Conservation (phyloP, 2,113 vertebrate genomes). For the Macrotus californicus region DNA sequence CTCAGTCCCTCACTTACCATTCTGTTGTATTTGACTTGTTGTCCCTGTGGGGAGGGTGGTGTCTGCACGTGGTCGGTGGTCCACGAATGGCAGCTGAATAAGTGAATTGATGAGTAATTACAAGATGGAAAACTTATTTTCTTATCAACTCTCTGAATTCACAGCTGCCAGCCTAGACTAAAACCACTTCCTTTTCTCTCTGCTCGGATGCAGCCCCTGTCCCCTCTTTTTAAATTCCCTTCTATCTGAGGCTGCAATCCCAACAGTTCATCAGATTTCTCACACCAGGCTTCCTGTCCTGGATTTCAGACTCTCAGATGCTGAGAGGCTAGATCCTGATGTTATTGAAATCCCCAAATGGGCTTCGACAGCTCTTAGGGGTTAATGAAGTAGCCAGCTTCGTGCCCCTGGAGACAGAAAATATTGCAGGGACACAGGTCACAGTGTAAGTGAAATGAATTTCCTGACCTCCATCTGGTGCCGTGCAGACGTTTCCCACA, state of each 20-base stretch:
- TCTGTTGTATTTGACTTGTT: neutral
- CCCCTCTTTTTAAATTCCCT: neutral
- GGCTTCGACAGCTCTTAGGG: constrained; percentile 25
- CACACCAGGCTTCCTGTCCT: neutral
- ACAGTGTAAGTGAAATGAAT: constrained; percentile 24
- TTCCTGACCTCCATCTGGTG: constrained; percentile 44
- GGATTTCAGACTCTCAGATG: neutral
- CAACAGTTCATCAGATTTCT: neutral
- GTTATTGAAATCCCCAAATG: constrained; percentile 31
- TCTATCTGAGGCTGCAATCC: rapidly evolving
- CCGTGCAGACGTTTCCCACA: neutral
- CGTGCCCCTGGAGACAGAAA: neutral
- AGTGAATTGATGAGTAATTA: neutral
- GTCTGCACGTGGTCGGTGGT: neutral
- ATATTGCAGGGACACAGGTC: constrained; percentile 27
- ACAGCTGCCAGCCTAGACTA: neutral
- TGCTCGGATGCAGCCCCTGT: neutral
- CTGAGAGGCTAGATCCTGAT: neutral
- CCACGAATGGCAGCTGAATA: neutral
- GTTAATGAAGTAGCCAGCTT: constrained; percentile 44
- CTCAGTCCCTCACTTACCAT: neutral
- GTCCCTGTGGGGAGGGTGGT: neutral
- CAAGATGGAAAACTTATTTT: neutral
- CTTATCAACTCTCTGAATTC: neutral
- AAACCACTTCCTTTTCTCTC: neutral